A percentile compares a stretch with the other conserved stretches of the same genome.
Conservation (phyloP, 1,140 invertebrate species). For the Phymastichus coffea region DNA sequence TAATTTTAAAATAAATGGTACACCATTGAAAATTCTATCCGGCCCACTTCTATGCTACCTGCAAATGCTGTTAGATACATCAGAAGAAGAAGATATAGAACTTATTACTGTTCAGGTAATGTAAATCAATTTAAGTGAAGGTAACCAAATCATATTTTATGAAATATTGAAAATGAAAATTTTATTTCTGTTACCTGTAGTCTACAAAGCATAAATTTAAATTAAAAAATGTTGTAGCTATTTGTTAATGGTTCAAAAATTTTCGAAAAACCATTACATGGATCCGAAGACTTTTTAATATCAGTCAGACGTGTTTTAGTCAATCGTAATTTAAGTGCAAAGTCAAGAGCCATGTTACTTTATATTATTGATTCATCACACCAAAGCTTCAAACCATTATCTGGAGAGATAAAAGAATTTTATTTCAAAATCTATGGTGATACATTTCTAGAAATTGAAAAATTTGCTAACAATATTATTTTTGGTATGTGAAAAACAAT, state of each 20-base stretch:
- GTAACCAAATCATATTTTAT: no score
- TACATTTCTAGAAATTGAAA: constrained; percentile 6
- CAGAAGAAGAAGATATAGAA: constrained; percentile 32
- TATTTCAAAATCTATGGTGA: constrained; percentile 22
- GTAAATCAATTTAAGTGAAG: not conserved
- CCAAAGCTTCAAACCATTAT: constrained; percentile 20
- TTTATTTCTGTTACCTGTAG: not conserved
- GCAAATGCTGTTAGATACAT: constrained; percentile 24
- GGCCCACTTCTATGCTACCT: constrained; percentile 29
- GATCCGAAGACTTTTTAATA: constrained; percentile 24
- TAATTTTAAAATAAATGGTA: constrained; percentile 9
- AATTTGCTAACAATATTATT: not conserved
- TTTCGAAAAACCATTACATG: not conserved
- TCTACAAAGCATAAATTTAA: not conserved
- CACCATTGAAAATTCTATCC: constrained; percentile 14
- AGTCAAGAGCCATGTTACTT: constrained; percentile 28
- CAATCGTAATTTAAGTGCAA: constrained; percentile 29
- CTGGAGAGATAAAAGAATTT: constrained; percentile 24
- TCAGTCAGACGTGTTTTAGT: constrained; percentile 24
- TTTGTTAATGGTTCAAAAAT: constrained; percentile 28
- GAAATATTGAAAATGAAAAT: not conserved
- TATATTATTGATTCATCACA: constrained; percentile 26
- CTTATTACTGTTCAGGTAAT: constrained; percentile 23
- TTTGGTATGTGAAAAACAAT: constrained; percentile 11
- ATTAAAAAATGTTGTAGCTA: constrained; percentile 20